Conservation (phyloP, 2,888 invertebrate genomes). For the Hypena proboscidalis region DNA sequence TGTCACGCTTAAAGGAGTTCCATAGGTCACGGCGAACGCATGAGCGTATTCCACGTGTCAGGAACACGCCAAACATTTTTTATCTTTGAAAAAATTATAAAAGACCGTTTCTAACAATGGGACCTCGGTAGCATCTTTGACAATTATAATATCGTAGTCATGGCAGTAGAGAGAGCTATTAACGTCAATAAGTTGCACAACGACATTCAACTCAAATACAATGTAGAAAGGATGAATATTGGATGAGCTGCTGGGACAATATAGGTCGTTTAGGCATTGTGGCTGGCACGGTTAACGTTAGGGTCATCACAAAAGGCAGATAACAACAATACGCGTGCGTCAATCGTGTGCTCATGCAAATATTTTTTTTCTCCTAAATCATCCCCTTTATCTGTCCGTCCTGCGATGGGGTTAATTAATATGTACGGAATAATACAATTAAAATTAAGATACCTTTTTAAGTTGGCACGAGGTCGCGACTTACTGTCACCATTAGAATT, state of each 20-base stretch:
- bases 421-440: slow-evolving; percentile 82
- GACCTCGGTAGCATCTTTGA: slow-evolving; percentile 84
- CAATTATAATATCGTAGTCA: slow-evolving; percentile 81
- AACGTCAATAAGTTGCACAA: slow-evolving; percentile 44
- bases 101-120: slow-evolving; percentile 80
- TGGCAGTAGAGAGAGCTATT: slow-evolving; percentile 55
- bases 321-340: slow-evolving; percentile 84
- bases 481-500: slow-evolving; percentile 81
- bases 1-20: slow-evolving; percentile 82
- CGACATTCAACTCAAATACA: slow-evolving; percentile 62
- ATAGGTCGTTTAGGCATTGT: slow-evolving; percentile 55
- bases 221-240: slow-evolving; percentile 57
- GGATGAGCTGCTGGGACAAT: slow-evolving; percentile 43
- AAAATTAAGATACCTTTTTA: slow-evolving; percentile 77
- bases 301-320: slow-evolving; percentile 85
- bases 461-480: slow-evolving; percentile 78
- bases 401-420: slow-evolving; percentile 84
- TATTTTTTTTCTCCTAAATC: slow-evolving; percentile 81
- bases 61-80: slow-evolving; percentile 84
- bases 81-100: slow-evolving; percentile 83
- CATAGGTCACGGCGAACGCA: slow-evolving; percentile 82
- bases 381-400: slow-evolving; percentile 80
- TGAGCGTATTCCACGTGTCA: slow-evolving; percentile 81
- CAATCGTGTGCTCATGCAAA: slow-evolving; percentile 85
- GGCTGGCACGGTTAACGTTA: slow-evolving; percentile 73